Evolutionary conservation across 2,888 invertebrate genomes (phyloP), one percentile per base, ranked within the genome.

Genomic region (Periphyllus acericola): DNA sequence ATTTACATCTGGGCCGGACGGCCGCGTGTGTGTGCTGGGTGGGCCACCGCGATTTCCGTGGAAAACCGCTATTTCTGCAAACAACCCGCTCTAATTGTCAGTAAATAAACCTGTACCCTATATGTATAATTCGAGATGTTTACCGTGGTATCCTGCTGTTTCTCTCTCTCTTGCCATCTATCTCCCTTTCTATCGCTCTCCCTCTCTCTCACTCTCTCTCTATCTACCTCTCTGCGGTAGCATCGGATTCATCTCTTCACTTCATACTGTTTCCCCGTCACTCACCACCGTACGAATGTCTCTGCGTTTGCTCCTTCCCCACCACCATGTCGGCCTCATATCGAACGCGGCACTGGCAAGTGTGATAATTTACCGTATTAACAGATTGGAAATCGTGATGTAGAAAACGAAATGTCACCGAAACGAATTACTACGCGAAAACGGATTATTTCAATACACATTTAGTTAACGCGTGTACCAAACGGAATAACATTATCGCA

Each of bases 1-100:
- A 68, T 68, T 68, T 25, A 60, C 68, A 25, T 68, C 68, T 11
- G 60, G 4, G 29, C n/a, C 68, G n/a, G 46, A 11, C 68, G 68
- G n/a, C 68, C 3, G 25, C 66, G 66, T 25, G 25, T n/a, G 11
- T 11, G 68, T 6, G 68, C 29, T 9, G 60, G 60, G 3, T 72
- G n/a, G 74, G 29, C 55, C 55, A 55, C 19, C 74, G 29, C 25
- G 74, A n/a, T 34, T 34, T 25, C 19, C 34, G n/a, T 21, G 32
- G 46, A 8, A 46, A 46, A 46, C 46, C 46, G 46, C 46, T 46
- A 71, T 72, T 17, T 17, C 32, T 11, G 52, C 66, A 66, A 84
- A 76, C 76, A 84, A 76, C 76, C 84, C 84, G 66, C 75, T 66
- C 68, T 84, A 84, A 84, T 84, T 84, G 76, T 84, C 84, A 46